phyloP scores from a whole-genome alignment of 2,113 vertebrate genomes.

The Tychaedon coryphoeus region DNA sequence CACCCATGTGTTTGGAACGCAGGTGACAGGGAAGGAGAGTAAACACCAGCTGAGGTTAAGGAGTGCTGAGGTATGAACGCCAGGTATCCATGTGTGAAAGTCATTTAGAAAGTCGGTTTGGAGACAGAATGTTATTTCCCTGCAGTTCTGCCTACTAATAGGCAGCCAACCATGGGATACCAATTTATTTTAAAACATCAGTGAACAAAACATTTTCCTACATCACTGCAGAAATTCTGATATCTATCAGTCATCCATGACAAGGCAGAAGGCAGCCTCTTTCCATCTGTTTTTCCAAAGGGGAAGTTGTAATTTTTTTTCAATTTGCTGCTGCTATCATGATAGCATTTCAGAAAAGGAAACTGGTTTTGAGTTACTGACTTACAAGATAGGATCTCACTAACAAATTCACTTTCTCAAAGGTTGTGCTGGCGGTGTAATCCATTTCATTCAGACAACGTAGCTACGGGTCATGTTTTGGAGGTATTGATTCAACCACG shows the following conservation, averaged over 20 bases:
- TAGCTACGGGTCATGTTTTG: neutral
- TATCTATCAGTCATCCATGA: neutral
- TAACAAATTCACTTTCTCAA: conserved; percentile 31
- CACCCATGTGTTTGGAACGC: neutral
- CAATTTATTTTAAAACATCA: neutral
- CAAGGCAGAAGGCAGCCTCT: neutral
- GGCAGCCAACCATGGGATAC: neutral
- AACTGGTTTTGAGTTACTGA: conserved; percentile 7
- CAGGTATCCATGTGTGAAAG: neutral
- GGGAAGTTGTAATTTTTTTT: neutral
- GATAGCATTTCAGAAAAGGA: neutral
- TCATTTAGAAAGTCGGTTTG: neutral
- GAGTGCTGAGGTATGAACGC: neutral
- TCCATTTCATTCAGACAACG: neutral
- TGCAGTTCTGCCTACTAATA: neutral
- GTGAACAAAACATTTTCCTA: neutral
- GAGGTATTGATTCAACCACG: neutral
- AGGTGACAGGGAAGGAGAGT: neutral
- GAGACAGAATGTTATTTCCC: neutral
- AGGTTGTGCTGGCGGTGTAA: neutral
- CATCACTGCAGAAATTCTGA: neutral
- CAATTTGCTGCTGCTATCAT: neutral
- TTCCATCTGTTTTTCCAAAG: neutral
- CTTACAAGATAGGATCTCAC: conserved; percentile 1
- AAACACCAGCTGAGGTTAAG: neutral